Evolutionary conservation across 2,797 vertebrate species (phyloP).

Genomic region (Vireo griseus): DNA sequence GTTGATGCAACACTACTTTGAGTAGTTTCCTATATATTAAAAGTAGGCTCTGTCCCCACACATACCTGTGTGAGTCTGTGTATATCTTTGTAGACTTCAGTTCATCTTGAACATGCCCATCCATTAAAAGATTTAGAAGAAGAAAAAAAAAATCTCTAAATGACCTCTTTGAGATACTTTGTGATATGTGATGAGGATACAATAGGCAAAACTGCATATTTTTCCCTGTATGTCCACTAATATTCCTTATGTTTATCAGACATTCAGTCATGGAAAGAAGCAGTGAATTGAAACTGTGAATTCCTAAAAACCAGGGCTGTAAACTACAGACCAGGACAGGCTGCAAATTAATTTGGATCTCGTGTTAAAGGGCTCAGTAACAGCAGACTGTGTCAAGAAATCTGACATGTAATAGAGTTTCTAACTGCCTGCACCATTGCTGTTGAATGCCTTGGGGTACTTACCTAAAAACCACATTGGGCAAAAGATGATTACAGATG

Average conservation of each 20-base stretch:
- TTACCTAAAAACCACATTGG: background rate
- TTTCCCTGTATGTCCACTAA: rapidly evolving
- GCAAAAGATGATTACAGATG: background rate
- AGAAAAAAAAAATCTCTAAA: background rate
- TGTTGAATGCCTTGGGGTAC: background rate
- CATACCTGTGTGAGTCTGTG: background rate
- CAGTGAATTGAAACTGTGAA: background rate
- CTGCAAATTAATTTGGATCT: background rate
- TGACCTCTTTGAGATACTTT: background rate
- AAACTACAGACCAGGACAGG: background rate
- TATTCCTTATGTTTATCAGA: background rate
- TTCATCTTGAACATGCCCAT: background rate
- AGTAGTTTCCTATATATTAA: background rate
- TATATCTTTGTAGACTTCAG: background rate
- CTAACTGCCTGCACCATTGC: background rate
- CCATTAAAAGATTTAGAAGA: background rate
- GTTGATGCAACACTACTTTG: background rate
- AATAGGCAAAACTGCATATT: background rate
- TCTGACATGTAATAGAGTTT: background rate
- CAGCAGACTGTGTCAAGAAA: background rate
- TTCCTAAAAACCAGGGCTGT: background rate
- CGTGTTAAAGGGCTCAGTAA: background rate
- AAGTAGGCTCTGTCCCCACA: background rate
- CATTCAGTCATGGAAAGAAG: background rate
- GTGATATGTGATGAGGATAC: background rate